Percentiles rank a stretch among this genome's conserved stretches.
These are phyloP conservation scores for Solenopsis fugax DNA, from an alignment of 1,140 invertebrate genomes.

Conservation along the genomic window DNA sequence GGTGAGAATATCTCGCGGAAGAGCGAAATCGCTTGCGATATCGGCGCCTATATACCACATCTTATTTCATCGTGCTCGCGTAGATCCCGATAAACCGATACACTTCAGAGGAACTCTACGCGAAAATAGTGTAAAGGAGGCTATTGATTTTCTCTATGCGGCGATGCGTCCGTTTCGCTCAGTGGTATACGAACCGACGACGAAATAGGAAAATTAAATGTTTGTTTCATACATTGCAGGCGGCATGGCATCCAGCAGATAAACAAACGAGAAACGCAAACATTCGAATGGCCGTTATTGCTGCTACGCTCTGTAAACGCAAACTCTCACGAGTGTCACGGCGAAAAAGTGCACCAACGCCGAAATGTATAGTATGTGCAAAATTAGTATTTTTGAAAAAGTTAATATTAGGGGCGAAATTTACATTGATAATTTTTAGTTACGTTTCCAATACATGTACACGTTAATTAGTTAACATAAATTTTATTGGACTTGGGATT, in stretches of 20 bases:
- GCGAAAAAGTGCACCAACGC: not conserved
- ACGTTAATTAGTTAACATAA: not conserved
- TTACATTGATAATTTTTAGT: conserved; percentile 6
- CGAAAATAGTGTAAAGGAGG: conserved; percentile 29
- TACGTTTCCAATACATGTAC: not conserved
- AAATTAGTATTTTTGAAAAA: not conserved
- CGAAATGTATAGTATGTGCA: not conserved
- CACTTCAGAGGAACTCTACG: not conserved
- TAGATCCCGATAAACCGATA: conserved; percentile 12
- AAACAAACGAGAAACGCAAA: conserved; percentile 51
- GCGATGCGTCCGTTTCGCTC: not conserved
- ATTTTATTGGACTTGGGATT: conserved; percentile 12
- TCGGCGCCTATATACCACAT: not conserved
- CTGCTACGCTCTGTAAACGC: not conserved
- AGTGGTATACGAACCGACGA: not conserved
- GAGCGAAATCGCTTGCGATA: conserved; percentile 32
- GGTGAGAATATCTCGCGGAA: conserved; percentile 7
- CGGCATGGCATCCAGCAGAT: not conserved
- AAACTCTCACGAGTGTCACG: not conserved
- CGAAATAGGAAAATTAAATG: conserved; percentile 56
- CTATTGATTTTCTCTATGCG: conserved; percentile 7
- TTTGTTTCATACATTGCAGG: conserved; percentile 46
- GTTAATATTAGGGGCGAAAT: not conserved
- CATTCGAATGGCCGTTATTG: not conserved
- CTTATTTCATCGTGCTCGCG: not conserved